Evolutionary conservation across 2,888 invertebrate species (phyloP).

Genomic region (Polylopha cassiicola): DNA sequence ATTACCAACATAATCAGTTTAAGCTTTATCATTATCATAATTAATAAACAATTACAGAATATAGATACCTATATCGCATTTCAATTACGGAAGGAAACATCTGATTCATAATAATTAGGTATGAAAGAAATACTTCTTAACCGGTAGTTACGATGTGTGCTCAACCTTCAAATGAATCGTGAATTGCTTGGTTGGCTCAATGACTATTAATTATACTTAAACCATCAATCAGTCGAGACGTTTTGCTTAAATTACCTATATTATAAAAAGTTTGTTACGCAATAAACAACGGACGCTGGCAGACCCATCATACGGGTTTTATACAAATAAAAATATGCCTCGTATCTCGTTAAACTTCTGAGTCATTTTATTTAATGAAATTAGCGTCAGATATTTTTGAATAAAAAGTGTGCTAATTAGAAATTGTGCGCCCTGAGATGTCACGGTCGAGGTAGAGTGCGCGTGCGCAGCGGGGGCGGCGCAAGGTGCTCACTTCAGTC

Average conservation of each 20-base stretch:
- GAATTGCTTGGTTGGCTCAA: slow-evolving; percentile 4
- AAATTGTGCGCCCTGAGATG: slow-evolving; percentile 57
- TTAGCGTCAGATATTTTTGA: slow-evolving; percentile 10
- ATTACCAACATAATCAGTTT: too few species aligned
- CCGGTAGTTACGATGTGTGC: neutral
- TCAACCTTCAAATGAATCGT: slow-evolving; percentile 14
- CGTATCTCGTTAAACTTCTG: neutral
- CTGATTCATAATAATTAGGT: too few species aligned
- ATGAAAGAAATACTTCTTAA: neutral
- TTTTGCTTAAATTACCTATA: slow-evolving; percentile 6
- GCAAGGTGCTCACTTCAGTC: slow-evolving; percentile 13
- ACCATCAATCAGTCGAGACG: slow-evolving; percentile 17
- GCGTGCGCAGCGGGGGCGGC: slow-evolving; percentile 23
- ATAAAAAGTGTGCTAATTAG: slow-evolving; percentile 51
- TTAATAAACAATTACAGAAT: slow-evolving; percentile 4
- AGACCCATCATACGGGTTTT: too few species aligned
- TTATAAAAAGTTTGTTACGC: too few species aligned
- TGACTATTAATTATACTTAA: slow-evolving; percentile 15
- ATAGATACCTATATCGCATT: too few species aligned
- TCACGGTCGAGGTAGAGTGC: slow-evolving; percentile 62
- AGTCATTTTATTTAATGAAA: slow-evolving; percentile 8
- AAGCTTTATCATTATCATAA: neutral
- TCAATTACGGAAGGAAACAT: slow-evolving; percentile 9
- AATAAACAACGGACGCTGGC: too few species aligned
- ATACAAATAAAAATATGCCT: neutral